Conservation (phyloP, 2,113 vertebrate genomes). For the Morone saxatilis region DNA sequence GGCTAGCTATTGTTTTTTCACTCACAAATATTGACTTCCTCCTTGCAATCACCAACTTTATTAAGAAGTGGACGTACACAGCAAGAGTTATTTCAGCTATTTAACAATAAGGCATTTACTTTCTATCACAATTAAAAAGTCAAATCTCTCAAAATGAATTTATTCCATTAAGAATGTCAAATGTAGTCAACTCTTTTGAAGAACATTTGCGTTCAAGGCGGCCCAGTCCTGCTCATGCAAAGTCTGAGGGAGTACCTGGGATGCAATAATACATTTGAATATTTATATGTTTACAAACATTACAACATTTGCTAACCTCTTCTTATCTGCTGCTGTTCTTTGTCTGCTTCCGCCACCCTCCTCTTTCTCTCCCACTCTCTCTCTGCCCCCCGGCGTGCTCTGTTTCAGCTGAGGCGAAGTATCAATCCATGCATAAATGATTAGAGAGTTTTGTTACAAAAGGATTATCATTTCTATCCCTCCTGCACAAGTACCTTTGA, state of each 20-base stretch:
- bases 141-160: neutral
- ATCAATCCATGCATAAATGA: slow-evolving; percentile 66
- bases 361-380: neutral
- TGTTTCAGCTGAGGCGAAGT: slow-evolving; percentile 48
- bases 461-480: slow-evolving; percentile 52
- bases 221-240: neutral
- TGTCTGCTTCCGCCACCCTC: slow-evolving; percentile 23
- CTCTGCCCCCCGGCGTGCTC: slow-evolving; percentile 22
- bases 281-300: slow-evolving; percentile 39
- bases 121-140: neutral
- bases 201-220: neutral
- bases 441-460: slow-evolving; percentile 58
- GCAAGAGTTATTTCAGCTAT: neutral
- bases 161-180: neutral
- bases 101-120: neutral
- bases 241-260: neutral
- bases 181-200: neutral
- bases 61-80: neutral
- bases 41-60: neutral
- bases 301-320: slow-evolving; percentile 30
- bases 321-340: slow-evolving; percentile 6
- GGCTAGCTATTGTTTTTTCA: neutral
- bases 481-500: slow-evolving; percentile 50
- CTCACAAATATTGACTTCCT: neutral
- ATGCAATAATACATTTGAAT: slow-evolving; percentile 25